Percentiles rank a stretch among this genome's conserved stretches.
phyloP scores from a whole-genome alignment of 2,888 invertebrate species.

The Macaria notata region DNA sequence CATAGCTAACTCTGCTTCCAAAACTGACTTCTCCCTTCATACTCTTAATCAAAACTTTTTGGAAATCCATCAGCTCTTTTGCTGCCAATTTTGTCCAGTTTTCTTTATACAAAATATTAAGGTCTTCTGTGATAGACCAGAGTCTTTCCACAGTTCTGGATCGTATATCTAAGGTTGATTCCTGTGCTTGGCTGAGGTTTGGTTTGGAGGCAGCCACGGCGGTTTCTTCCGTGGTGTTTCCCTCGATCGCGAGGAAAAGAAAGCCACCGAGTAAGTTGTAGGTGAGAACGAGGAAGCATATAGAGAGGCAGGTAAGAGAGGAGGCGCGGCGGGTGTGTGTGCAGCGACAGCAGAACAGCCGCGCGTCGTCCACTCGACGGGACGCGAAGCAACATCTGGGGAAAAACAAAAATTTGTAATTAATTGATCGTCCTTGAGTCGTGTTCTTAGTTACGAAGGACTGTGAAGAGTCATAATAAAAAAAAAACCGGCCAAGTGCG shows the following conservation, averaged over 20 bases:
- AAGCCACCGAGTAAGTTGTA: conserved; percentile 97
- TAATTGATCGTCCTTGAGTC: background rate
- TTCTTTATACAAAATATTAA: conserved; percentile 94
- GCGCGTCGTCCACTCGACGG: conserved; percentile 10
- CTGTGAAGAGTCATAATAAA: too few relatives aligned
- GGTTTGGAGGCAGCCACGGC: conserved; percentile 85
- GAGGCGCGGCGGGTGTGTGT: conserved; percentile 69
- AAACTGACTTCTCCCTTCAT: conserved; percentile 62
- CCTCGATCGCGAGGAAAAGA: conserved; percentile 93
- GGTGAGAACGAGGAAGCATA: conserved; percentile 92
- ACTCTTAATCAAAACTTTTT: conserved; percentile 83
- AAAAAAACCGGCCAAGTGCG: too few relatives aligned
- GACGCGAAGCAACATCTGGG: conserved; percentile 25
- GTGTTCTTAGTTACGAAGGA: too few relatives aligned
- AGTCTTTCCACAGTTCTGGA: conserved; percentile 89
- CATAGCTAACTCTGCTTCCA: conserved; percentile 52
- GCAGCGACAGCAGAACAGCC: conserved; percentile 72
- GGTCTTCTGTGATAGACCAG: conserved; percentile 93
- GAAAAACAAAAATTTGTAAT: background rate
- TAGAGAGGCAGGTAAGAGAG: conserved; percentile 90
- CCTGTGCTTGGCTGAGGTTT: conserved; percentile 80
- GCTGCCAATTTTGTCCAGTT: conserved; percentile 96
- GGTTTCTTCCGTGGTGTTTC: conserved; percentile 82
- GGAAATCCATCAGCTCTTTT: conserved; percentile 92
- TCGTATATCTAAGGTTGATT: conserved; percentile 82